These are phyloP conservation scores for Rallus limicola DNA, from an alignment of 2,113 vertebrate species.

Conservation along the genomic window DNA sequence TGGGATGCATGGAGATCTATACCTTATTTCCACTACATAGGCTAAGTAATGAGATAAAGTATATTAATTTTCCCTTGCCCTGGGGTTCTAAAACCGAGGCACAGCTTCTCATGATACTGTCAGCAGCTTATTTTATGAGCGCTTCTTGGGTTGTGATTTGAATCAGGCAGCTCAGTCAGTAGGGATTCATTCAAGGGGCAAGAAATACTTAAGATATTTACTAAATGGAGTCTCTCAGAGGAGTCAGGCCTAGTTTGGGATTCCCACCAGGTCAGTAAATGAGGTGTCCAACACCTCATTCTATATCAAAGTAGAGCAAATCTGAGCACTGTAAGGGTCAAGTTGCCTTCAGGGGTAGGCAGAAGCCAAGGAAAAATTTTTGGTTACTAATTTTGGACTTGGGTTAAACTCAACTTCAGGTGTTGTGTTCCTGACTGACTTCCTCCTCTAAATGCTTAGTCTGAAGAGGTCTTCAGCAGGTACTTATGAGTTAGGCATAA, in stretches of 20 bases:
- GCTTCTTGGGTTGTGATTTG: background rate
- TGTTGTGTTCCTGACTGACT: background rate
- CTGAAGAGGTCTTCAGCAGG: background rate
- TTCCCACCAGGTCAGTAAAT: background rate
- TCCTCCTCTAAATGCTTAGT: background rate
- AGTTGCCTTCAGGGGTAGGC: background rate
- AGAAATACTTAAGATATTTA: background rate
- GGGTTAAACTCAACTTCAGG: background rate
- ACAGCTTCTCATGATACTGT: background rate
- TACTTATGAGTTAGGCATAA: background rate
- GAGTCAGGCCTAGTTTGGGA: background rate
- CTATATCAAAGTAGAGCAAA: background rate
- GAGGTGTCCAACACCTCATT: background rate
- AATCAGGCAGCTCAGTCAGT: background rate
- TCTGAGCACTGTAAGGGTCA: background rate
- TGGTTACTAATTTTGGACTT: background rate
- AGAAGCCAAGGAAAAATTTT: background rate
- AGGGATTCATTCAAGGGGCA: background rate
- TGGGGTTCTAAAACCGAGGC: background rate
- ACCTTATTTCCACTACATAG: background rate
- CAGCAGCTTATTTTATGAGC: background rate
- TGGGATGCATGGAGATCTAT: background rate
- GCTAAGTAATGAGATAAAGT: background rate
- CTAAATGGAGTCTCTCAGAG: background rate
- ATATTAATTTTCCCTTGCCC: background rate